phyloP scores from a whole-genome alignment of 2,113 vertebrate species.

The Rallus limicola region DNA sequence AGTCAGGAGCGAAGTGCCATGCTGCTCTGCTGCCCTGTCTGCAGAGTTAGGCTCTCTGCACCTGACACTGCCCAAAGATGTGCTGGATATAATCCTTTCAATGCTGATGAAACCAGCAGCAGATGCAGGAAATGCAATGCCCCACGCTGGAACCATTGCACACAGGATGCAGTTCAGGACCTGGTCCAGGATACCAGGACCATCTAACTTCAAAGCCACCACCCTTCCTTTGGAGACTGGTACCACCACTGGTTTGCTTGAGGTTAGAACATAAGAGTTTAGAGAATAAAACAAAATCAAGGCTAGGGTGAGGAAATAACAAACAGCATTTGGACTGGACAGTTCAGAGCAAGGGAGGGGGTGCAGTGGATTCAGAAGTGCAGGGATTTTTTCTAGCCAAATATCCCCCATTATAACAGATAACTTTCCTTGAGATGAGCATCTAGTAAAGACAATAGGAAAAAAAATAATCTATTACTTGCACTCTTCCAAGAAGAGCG shows the following conservation, averaged over 20 bases:
- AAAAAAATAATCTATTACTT: not conserved
- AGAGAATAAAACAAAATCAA: not conserved
- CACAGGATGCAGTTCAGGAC: not conserved
- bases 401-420: not conserved
- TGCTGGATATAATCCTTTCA: not conserved
- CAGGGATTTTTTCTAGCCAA: not conserved
- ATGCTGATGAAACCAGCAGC: not conserved
- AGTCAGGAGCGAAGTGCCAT: not conserved
- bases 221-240: not conserved
- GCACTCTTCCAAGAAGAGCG: not conserved
- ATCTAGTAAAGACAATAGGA: not conserved
- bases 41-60: not conserved
- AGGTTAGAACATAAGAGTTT: not conserved
- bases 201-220: not conserved
- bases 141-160: not conserved
- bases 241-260: not conserved
- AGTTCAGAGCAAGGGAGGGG: not conserved
- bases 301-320: not conserved
- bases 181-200: not conserved
- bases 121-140: not conserved
- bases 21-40: too few relatives aligned
- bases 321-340: not conserved
- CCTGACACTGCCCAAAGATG: accelerated
- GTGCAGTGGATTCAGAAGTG: not conserved
- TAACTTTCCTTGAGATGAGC: not conserved